Evolutionary conservation across 2,113 vertebrate species (phyloP).

Genomic region (Corvus moneduloides): DNA sequence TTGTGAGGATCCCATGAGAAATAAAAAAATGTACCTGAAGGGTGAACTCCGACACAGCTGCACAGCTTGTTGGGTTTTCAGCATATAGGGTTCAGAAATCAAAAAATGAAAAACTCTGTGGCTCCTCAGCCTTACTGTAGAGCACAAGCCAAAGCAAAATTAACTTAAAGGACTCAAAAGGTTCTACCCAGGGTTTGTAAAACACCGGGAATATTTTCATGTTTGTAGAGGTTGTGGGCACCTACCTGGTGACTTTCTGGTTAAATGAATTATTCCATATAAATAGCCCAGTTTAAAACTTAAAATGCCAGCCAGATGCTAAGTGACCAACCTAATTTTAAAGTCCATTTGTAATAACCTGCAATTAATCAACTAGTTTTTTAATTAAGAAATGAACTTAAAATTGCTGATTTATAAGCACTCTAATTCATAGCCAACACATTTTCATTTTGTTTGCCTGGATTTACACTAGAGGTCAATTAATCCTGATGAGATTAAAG

Average conservation of each 20-base stretch:
- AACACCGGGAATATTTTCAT: neutral
- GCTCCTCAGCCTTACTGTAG: neutral
- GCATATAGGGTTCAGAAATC: neutral
- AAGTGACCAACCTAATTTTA: neutral
- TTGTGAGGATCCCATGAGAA: neutral
- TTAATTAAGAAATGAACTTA: slow-evolving; percentile 25
- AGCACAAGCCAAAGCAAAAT: neutral
- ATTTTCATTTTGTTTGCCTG: slow-evolving; percentile 1
- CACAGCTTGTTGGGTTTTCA: neutral
- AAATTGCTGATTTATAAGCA: slow-evolving; percentile 6
- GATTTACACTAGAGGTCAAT: neutral
- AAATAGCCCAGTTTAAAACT: neutral
- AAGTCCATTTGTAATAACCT: neutral
- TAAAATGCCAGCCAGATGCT: neutral
- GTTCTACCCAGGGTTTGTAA: neutral
- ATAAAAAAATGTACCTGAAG: neutral
- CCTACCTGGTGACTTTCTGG: neutral
- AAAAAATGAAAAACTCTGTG: neutral
- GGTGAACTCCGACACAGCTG: neutral
- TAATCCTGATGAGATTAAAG: slow-evolving; percentile 14
- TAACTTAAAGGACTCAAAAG: neutral
- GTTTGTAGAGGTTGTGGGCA: neutral
- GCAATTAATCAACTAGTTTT: neutral
- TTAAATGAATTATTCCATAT: neutral
- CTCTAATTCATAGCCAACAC: neutral